Base-by-base conservation (phyloP, 2,113 vertebrate genomes). In the Perccottus glenii region DNA sequence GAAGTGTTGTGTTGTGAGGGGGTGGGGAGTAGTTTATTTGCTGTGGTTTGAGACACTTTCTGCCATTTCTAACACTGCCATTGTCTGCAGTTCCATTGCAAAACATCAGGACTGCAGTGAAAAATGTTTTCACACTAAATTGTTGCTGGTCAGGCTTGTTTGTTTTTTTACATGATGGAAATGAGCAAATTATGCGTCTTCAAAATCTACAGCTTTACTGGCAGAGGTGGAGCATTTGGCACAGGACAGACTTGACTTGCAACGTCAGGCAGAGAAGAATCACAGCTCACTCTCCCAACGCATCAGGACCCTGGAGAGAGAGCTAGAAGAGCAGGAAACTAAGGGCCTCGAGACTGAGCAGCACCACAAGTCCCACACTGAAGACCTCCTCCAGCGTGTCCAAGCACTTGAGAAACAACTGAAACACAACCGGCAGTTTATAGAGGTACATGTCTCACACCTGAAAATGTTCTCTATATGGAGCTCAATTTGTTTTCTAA, bases 401-500 rank as follows among this genome's bases (percentile, higher is more conserved):
- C 89, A 89, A 42, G 92, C 94, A 15, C 93, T 99, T 32, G 96
- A 99, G 81, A 98, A 96, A 72, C 96, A 98, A 56, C 89, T 99
- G 19, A 97, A 95, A 80, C 93, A 92, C 9, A 90, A 99, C 74
- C 87, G 96, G 0, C 96, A 98, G 49, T 99, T 99, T 78, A 99
- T 99, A 78, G 96, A 99, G 40, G 98, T 96, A 70, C 94, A 90
- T 48, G 35, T 65, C 19, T 44, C 61, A 19, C 6, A 32, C 43
- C 19, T 19, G 5, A 46, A 11, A 46, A 46, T 14, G 44, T 12
- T 12, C 3, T 12, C 3, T 14, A 14, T 46, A 12, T 46, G 44
- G 44, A 46, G 11, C 5, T 11, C 12, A 46, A 14, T 46, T 5
- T 9, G 19, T 50, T 9, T 19, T 27, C 19, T 27, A 27, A 27